Evolutionary conservation across 92 coral and sea anemone species (phyloP), one percentile per base, ranked within the genome.

Genomic region (Isaurus tuberculatus): DNA sequence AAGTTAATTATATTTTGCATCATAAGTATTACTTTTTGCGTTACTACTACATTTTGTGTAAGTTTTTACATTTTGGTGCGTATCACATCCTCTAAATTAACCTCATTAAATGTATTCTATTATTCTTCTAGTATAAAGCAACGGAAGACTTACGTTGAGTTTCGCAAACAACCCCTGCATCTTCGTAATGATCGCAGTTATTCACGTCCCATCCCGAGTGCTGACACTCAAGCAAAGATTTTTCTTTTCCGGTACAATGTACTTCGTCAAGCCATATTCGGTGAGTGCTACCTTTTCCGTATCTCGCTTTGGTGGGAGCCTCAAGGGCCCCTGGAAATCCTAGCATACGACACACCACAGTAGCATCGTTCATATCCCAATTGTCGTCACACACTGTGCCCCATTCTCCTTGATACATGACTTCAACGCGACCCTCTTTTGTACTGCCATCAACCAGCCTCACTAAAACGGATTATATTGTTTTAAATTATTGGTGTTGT

Each of bases 341-440:
- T 11, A 67, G 72, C 72, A 67, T 67, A 37, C 22, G 72, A 19
- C 72, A 67, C 72, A 67, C 72, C 1, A 67, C 72, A 7, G 72
- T 34, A 9, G 72, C 72, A 28, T 67, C 72, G 5, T 67, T 67
- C 72, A 67, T 67, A 11, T 67, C 72, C 72, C 72, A 67, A n/a
- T 11, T 67, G 72, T 67, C 72, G 46, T 67, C 72, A 67, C 72
- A 67, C 7, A 67, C 72, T 67, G 72, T 67, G 72, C 72, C 72
- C 72, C 72, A 67, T 9, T 67, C 72, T 44, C 72, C 27, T 4
- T 67, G 72, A 19, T 34, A 34, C 22, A 31, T 31, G 48, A 67
- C 43, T 19, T 67, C 72, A 31, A 67, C 72, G 23, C 72, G 72
- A 3, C 72, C 72, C 22, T 67, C 72, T 23, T 22, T 31, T 19